Evolutionary conservation across 1,140 invertebrate species (phyloP).

Genomic region (Diuraphis noxia): DNA sequence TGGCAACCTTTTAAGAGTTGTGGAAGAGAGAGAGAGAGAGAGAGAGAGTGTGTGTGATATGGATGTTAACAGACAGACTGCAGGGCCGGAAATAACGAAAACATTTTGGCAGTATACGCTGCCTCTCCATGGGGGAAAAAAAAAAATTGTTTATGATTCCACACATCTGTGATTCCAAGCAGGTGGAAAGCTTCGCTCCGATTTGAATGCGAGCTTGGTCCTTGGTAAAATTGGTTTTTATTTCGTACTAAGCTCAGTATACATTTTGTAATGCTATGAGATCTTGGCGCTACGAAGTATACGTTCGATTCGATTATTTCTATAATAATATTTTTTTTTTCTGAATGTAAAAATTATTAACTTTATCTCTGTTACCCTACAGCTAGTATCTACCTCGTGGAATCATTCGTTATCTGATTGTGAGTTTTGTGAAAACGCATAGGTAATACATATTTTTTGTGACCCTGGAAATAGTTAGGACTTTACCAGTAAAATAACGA

Average conservation of each 20-base stretch:
- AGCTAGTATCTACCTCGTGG: too few species aligned
- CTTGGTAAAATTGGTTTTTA: slow-evolving; percentile 23
- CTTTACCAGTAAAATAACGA: not conserved
- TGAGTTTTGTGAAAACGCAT: not conserved
- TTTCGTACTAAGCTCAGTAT: not conserved
- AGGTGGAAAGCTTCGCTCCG: not conserved
- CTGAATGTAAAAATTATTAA: too few species aligned
- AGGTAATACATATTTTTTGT: not conserved
- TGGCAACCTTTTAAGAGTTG: not conserved
- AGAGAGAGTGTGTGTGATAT: not conserved
- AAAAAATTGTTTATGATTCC: not conserved
- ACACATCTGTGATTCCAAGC: not conserved
- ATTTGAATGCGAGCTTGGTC: not conserved
- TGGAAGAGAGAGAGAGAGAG: not conserved
- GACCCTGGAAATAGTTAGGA: not conserved
- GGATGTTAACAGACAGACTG: not conserved
- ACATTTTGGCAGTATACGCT: not conserved
- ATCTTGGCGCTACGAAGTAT: too few species aligned
- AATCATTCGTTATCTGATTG: too few species aligned
- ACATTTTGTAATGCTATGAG: too few species aligned
- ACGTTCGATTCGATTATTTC: not conserved
- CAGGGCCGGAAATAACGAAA: not conserved
- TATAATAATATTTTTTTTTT: too few species aligned
- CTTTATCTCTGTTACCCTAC: too few species aligned
- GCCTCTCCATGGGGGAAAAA: not conserved